A percentile compares a stretch with the other conserved stretches of the same genome.
Evolutionary conservation across 2,797 vertebrate species (phyloP).

Genomic region (Chelonia mydas): DNA sequence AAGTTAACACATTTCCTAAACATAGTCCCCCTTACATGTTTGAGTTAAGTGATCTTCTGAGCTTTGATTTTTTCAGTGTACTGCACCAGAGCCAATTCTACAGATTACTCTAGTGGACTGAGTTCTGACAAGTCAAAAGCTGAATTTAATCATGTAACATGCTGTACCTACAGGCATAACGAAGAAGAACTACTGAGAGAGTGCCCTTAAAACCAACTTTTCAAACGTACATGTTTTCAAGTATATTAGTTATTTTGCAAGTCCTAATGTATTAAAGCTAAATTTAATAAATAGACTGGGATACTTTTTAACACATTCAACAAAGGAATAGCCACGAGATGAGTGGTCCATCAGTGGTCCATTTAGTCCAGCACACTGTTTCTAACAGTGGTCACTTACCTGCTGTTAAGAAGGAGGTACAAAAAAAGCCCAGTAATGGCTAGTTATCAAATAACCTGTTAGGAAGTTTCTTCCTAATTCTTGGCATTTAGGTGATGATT

Average conservation of each 20-base stretch:
- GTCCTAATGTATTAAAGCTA: neutral
- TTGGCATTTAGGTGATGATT: accelerated
- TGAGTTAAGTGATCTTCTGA: neutral
- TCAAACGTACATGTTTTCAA: neutral
- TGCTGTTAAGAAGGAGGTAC: neutral
- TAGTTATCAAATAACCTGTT: neutral
- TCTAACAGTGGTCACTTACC: neutral
- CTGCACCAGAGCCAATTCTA: neutral
- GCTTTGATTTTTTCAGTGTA: neutral
- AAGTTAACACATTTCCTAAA: neutral
- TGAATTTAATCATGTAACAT: neutral
- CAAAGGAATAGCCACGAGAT: neutral
- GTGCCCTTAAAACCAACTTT: neutral
- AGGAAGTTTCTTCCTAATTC: neutral
- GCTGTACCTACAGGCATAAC: neutral
- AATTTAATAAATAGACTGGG: neutral
- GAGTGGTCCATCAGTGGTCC: accelerated
- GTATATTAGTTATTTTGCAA: neutral
- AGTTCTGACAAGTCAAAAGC: neutral
- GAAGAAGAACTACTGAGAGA: neutral
- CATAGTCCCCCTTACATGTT: neutral
- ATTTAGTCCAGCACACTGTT: neutral
- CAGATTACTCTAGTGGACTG: neutral
- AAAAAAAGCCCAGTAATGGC: neutral
- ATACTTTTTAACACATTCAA: neutral